Evolutionary conservation across 2,888 invertebrate species (phyloP), one percentile per base, ranked within the genome.

Genomic region (Helleia helle): DNA sequence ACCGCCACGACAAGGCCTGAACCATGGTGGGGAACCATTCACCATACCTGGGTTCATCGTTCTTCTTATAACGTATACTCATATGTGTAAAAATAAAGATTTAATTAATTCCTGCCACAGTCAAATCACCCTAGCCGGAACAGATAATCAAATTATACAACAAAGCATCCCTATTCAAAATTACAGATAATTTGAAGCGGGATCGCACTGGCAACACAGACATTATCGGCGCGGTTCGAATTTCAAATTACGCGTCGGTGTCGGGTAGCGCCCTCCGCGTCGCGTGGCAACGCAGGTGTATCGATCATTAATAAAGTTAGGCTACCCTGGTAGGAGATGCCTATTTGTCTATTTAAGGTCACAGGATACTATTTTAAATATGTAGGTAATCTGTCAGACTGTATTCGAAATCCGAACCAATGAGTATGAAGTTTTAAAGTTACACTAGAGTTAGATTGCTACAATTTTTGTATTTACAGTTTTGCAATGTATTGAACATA

Each of bases 171-270:
- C 68, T 59, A 57, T 39, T 39, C 64, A 47, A 69, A 76, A 76
- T 73, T 69, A 67, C 61, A 56, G 56, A 68, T 75, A 77, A 79
- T 76, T 80, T 71, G 55, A 40, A 45, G 46, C 45, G 43, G 49
- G 49, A 43, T 41, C 45, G 43, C 54, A 48, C 65, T 66, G 65
- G 71, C 71, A 64, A 67, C 65, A 59, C 63, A 70, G 77, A 68
- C 81, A 80, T 81, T 81, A 83, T 81, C 77, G 75, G 63, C 54
- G 65, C 58, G 73, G 65, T 71, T 83, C 83, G 70, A 70, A 81
- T 84, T 80, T 80, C 83, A 83, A 84, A 83, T 84, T 81, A 79
- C 81, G 81, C 74, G 71, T 61, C 52, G 73, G 83, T 77, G 76
- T 83, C 83, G 74, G 72, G 52, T 83, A 62, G 72, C 80, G 72